Evolutionary conservation across 37 sponge, comb jelly and placozoan genomes (phyloP), one percentile per base, ranked within the genome.

Genomic region (Cladorhizidae sp.): DNA sequence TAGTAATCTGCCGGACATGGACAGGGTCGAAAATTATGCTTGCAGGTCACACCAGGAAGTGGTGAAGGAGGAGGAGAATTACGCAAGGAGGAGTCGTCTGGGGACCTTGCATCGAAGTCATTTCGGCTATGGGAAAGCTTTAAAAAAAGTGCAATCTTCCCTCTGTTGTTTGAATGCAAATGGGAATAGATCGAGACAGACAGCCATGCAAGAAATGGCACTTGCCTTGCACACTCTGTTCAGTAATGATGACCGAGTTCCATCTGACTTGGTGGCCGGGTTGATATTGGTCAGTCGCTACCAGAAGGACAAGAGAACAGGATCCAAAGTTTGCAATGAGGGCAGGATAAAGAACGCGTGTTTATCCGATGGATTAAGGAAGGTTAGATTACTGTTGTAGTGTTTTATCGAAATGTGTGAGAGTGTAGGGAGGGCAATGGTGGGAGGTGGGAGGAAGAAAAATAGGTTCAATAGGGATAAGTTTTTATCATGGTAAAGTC

Each of bases 201-300:
- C 74, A 74, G 74, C 74, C 74, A 52, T 74, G 74, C 55, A 56
- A 36, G 81, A 80, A 25, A 37, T 67, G 23, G 71, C 81, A 0
- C 40, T 26, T 23, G 81, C 68, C 18, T 5, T 80, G 37, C 72
- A 70, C 25, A 80, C 71, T 6, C 26, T 80, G 8, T 80, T 80
- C 55, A 40, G 21, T 50, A 50, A 51, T 40, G 81, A 40, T 8
- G 61, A 70, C 7, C 18, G 42, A 12, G 81, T 80, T 38, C 55
- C 42, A 28, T 70, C 81, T 6, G 81, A 80, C 40, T 18, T 80
- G 41, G 71, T 54, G 2, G 72, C 72, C 1, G 81, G 72, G 5
- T n/a, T 80, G 49, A 57, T 80, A 20, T 70, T 80, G 2, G 37
- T 80, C 29, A 70, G 42, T 70, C 25, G 72, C 0, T 28, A 80